Evolutionary conservation across 1,140 invertebrate genomes (phyloP), one percentile per base, ranked within the genome.

Genomic region (Schmidtea mediterranea): DNA sequence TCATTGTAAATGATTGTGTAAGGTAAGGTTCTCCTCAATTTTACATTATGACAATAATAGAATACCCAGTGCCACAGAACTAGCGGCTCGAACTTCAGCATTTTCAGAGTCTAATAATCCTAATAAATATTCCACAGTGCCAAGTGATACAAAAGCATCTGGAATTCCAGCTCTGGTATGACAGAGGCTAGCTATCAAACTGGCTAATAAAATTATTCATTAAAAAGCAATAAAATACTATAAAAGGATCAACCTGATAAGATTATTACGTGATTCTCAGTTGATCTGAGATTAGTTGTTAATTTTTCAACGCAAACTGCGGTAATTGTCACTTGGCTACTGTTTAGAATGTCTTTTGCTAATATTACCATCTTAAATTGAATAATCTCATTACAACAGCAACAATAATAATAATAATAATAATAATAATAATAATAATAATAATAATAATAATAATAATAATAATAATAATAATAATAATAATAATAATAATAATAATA

Each of bases 131-230:
- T 63, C 58, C n/a, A 63, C 55, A 9, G 58, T 58, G 2, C 63
- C 62, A 2, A 55, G 53, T 8, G 62, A 62, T 19, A 64, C 56
- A 59, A 67, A 65, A 36, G 62, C 63, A 52, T 67, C 65, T 21
- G 63, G 56, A 32, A 67, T 63, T 12, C 65, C 65, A 22, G 65
- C 59, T 22, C 63, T 49, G 0, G 62, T 65, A 52, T 66, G 65
- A 2, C 60, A 58, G 12, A 67, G 52, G 54, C 61, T 62, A 12
- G 63, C 59, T 19, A 66, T 52, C 0, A 63, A 55, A 52, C 62
- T 63, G 16, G 59, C 59, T 54, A 15, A 52, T 18, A 3, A 46
- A 8, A 22, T 8, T 8, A 15, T 6, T 46, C 18, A 36, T 43
- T 38, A 41, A 13, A 16, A 36, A 15, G 13, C 8, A n/a, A n/a